Evolutionary conservation across 1,140 invertebrate genomes (phyloP).

Genomic region (Spodoptera frugiperda): DNA sequence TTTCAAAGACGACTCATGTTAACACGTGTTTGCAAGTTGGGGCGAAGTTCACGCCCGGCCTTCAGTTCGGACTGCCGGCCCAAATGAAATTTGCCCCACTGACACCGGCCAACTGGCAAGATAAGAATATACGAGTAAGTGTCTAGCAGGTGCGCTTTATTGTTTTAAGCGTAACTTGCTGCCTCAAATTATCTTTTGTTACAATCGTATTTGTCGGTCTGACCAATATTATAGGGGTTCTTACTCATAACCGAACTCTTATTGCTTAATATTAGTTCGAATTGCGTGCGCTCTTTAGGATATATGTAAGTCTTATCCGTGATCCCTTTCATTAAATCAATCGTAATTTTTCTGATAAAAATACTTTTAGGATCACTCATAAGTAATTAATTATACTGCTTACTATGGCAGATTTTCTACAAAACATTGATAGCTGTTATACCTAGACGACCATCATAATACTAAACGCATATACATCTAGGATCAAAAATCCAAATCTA

Average conservation of each 20-base stretch:
- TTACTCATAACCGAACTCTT: not conserved
- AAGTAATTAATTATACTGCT: no score
- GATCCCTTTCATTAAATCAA: no score
- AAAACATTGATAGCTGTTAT: no score
- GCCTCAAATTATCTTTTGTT: conserved; percentile 35
- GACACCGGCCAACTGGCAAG: conserved; percentile 64
- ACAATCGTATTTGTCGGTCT: conserved; percentile 6
- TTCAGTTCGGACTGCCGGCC: conserved; percentile 55
- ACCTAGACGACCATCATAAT: not conserved
- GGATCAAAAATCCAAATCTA: no score
- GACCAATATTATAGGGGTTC: conserved; percentile 18
- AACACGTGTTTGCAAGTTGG: conserved; percentile 79
- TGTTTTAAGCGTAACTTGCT: conserved; percentile 60
- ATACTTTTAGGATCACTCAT: no score
- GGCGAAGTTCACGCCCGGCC: conserved; percentile 66
- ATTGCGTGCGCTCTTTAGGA: no score
- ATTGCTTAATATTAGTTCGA: not conserved
- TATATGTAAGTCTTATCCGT: no score
- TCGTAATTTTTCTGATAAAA: no score
- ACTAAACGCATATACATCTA: not conserved
- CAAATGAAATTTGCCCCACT: conserved; percentile 83
- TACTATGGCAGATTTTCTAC: no score
- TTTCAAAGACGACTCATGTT: conserved; percentile 82
- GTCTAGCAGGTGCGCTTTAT: conserved; percentile 65
- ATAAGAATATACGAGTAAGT: conserved; percentile 64